These are phyloP conservation scores for Caenorhabditis remanei DNA, from an alignment of 1,140 invertebrate species.

Conservation along the genomic window DNA sequence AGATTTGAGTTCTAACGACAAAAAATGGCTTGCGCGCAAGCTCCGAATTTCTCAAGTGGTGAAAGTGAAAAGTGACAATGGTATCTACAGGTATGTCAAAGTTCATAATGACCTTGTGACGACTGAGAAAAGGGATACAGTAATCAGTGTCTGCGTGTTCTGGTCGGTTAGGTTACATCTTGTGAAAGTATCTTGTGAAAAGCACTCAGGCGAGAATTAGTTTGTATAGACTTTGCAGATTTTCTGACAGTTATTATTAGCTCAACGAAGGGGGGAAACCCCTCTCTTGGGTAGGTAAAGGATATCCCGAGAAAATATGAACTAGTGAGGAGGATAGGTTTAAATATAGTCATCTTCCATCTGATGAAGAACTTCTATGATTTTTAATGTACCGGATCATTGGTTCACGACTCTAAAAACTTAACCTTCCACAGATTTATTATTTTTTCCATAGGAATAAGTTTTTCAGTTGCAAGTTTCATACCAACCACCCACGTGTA, in stretches of 20 bases:
- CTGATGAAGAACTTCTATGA: too few relatives aligned
- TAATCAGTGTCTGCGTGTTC: background rate
- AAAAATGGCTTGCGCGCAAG: background rate
- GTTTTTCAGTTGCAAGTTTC: background rate
- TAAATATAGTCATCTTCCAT: too few relatives aligned
- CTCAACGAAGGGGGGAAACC: background rate
- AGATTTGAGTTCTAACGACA: constrained; percentile 6
- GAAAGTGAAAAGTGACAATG: constrained; percentile 48
- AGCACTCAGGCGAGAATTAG: background rate
- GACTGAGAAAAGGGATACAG: background rate
- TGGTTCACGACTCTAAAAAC: too few relatives aligned
- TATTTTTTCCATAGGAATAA: too few relatives aligned
- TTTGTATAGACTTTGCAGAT: constrained; percentile 16
- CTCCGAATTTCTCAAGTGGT: constrained; percentile 30
- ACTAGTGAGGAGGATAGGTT: too few relatives aligned
- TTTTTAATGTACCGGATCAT: too few relatives aligned
- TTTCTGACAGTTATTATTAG: constrained; percentile 24
- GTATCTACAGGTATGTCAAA: constrained; percentile 42
- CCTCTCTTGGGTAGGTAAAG: background rate
- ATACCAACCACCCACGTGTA: background rate
- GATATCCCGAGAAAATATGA: too few relatives aligned
- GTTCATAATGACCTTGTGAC: constrained; percentile 45
- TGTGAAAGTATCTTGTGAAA: constrained; percentile 20
- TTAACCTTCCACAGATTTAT: too few relatives aligned
- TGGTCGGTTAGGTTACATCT: constrained; percentile 40